A percentile compares a stretch with the other conserved stretches of the same genome.
phyloP scores from a whole-genome alignment of 2,797 vertebrate genomes.

The Lindbergichthys nudifrons region DNA sequence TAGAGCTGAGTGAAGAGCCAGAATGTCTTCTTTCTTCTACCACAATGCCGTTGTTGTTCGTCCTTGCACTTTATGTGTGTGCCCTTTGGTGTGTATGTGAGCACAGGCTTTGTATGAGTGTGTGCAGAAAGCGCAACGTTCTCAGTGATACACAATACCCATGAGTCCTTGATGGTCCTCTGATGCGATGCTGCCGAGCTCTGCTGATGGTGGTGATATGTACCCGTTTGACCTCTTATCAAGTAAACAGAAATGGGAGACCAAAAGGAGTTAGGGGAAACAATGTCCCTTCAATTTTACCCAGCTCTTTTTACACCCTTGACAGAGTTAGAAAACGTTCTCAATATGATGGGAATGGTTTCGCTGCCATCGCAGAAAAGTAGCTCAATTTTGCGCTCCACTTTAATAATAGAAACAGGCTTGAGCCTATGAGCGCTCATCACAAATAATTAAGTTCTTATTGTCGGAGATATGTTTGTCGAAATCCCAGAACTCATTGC shows the following conservation, averaged over 20 bases:
- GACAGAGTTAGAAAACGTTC: constrained; percentile 16
- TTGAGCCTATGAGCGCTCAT: constrained; percentile 2
- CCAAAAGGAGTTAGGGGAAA: constrained; percentile 21
- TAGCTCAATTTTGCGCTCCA: constrained; percentile 6
- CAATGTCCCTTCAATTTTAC: constrained; percentile 47
- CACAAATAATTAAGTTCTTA: constrained; percentile 25
- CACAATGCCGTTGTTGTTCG: constrained; percentile 10
- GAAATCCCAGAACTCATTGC: constrained; percentile 26
- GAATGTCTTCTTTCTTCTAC: constrained; percentile 5
- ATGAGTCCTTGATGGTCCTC: constrained; percentile 36
- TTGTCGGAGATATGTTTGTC: constrained; percentile 21
- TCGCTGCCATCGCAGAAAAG: background rate
- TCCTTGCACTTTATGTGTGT: constrained; percentile 31
- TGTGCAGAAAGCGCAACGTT: constrained; percentile 32
- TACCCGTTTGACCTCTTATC: constrained; percentile 52
- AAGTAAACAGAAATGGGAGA: constrained; percentile 34
- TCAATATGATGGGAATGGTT: constrained; percentile 12
- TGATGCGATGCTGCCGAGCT: constrained; percentile 24
- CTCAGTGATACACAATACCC: constrained; percentile 44
- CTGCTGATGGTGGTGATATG: constrained; percentile 58
- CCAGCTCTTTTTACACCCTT: constrained; percentile 20
- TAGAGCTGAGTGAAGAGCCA: background rate
- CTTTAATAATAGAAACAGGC: constrained; percentile 24
- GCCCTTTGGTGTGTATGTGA: background rate
- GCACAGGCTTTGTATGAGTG: background rate